Base-by-base conservation (phyloP, 2,888 invertebrate species). In the Xylota segnis region DNA sequence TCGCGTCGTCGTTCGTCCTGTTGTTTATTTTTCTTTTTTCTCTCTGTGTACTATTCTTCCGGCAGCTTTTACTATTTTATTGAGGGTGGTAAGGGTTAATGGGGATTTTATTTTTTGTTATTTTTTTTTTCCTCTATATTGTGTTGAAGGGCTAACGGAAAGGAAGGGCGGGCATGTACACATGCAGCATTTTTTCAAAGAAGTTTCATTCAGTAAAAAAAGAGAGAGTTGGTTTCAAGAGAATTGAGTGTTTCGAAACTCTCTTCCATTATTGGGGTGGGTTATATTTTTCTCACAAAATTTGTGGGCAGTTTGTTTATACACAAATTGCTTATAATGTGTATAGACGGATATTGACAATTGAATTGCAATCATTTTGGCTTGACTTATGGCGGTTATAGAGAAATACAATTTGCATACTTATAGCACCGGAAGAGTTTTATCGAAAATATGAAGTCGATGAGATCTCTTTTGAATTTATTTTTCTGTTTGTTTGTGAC, bases 191-290 rank as follows among this genome's bases (percentile, higher is more conserved):
- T 18, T 32, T 29, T 40, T 68, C 18, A 18, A 56, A 66, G 16
- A 77, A 63, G 37, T 68, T 86, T 86, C 86, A 86, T 86, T 86
- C 86, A 86, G 66, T 61, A 82, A 72, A 66, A n/a, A 43, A 83
- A 82, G 52, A 82, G 58, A 77, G 77, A 43, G n/a, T 14, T 18
- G 18, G 14, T 14, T 40, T 50, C 32, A 65, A 79, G 65, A 81
- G 81, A 75, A 27, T 12, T 29, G 43, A 52, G 43, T 37, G 7
- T 27, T 14, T 10, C 27, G 2, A 18, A n/a, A 23, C 18, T 58
- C 59, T 72, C 34, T 50, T 14, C n/a, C n/a, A 10, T 43, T 37
- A 14, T 54, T 34, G 56, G 56, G 29, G 66, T 37, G 63, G 23
- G 45, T 65, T 63, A 18, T 34, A 4, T 18, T 34, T 23, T 16